A percentile compares a stretch with the other conserved stretches of the same genome.
These are phyloP conservation scores for Caloenas nicobarica DNA, from an alignment of 2,113 vertebrate species.

Conservation along the genomic window DNA sequence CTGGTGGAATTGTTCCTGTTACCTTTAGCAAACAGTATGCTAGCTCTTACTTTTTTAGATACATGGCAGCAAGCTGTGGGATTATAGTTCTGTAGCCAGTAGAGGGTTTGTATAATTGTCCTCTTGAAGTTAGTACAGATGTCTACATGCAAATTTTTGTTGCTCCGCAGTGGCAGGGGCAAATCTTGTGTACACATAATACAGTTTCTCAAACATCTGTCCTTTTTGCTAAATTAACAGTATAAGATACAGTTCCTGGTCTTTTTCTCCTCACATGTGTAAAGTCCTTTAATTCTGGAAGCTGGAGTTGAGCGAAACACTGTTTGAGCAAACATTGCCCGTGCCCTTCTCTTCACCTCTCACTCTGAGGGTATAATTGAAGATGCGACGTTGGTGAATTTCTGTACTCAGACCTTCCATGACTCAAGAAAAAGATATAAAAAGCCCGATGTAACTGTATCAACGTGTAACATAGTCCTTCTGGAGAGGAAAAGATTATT, in stretches of 20 bases:
- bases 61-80: neutral
- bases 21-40: neutral
- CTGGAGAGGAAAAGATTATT: neutral
- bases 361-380: neutral
- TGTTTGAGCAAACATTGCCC: neutral
- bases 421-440: neutral
- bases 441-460: neutral
- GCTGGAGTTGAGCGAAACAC: neutral
- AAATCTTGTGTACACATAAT: neutral
- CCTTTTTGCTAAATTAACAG: neutral
- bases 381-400: neutral
- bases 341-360: neutral
- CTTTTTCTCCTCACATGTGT: neutral
- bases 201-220: neutral
- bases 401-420: neutral
- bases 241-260: neutral
- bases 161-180: neutral
- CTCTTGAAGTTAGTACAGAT: neutral
- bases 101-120: neutral
- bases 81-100: neutral
- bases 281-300: neutral
- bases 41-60: neutral
- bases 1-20: neutral
- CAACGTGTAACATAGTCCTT: neutral
- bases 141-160: neutral